A percentile compares a stretch with the other conserved stretches of the same genome.
Evolutionary conservation across 2,888 invertebrate genomes (phyloP).

Genomic region (Deilephila porcellus): DNA sequence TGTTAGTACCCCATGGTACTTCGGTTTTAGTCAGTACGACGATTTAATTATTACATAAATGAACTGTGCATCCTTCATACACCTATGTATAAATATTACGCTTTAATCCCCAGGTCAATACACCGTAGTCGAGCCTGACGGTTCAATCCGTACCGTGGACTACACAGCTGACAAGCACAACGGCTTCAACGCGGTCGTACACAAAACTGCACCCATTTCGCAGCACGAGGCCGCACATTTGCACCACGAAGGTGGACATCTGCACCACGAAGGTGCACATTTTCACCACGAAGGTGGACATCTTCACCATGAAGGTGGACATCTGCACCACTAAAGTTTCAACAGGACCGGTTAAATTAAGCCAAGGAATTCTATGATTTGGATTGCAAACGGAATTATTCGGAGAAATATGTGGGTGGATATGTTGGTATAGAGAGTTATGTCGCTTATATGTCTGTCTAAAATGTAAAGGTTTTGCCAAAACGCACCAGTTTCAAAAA

Average conservation of each 20-base stretch:
- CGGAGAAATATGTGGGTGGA: not conserved
- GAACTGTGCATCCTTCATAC: no score
- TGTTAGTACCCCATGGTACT: no score
- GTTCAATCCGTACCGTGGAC: conserved; percentile 80
- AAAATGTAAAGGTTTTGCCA: no score
- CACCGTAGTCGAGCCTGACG: conserved; percentile 80
- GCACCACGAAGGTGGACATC: conserved; percentile 65
- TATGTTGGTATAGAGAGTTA: not conserved
- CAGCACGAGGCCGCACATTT: conserved; percentile 72
- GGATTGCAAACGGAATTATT: conserved; percentile 5
- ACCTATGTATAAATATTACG: not conserved
- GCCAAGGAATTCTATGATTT: not conserved
- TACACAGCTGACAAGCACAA: conserved; percentile 82
- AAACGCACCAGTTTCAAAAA: no score
- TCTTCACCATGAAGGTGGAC: conserved; percentile 65
- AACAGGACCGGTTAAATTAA: not conserved
- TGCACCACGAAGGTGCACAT: conserved; percentile 67
- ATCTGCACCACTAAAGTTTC: conserved; percentile 48
- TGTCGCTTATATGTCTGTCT: not conserved
- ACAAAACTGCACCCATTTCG: conserved; percentile 76
- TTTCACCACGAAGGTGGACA: conserved; percentile 67
- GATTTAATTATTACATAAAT: no score
- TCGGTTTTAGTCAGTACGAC: no score
- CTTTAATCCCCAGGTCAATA: conserved; percentile 72
- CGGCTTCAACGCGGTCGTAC: conserved; percentile 81